Percentiles rank a stretch among this genome's conserved stretches.
Evolutionary conservation across 2,888 invertebrate species (phyloP).

Genomic region (Sesamia inferens): DNA sequence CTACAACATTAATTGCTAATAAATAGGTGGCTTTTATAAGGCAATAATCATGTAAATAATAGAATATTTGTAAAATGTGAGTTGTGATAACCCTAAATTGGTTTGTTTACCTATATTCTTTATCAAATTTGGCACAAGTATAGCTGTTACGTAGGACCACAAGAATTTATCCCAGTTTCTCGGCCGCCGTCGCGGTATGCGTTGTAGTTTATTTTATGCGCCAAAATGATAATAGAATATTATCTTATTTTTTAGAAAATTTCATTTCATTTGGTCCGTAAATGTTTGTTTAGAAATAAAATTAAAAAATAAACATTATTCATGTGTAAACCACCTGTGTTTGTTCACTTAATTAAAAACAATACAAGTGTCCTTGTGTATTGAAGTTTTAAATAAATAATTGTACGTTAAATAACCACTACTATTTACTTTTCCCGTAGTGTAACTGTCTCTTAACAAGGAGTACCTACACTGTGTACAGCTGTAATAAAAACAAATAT

Average conservation of each 20-base stretch:
- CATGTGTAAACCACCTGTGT: constrained; percentile 30
- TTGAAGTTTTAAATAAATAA: background rate
- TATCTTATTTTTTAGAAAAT: background rate
- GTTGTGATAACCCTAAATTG: too few species aligned
- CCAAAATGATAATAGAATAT: background rate
- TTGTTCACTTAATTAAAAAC: constrained; percentile 27
- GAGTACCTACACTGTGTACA: background rate
- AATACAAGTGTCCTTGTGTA: constrained; percentile 20
- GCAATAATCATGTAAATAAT: too few species aligned
- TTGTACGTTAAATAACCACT: background rate
- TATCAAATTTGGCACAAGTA: too few species aligned
- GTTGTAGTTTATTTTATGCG: background rate
- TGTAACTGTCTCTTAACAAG: background rate
- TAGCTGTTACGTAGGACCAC: too few species aligned
- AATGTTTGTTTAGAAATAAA: constrained; percentile 21
- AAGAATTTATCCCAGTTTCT: too few species aligned
- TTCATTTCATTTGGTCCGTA: background rate
- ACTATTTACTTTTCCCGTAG: background rate
- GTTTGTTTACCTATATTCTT: too few species aligned
- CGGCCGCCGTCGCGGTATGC: background rate
- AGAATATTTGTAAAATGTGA: too few species aligned
- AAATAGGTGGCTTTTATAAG: too few species aligned
- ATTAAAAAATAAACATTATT: constrained; percentile 4
- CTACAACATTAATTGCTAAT: too few species aligned
- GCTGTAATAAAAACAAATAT: background rate